These are phyloP conservation scores for Melangyna quadrimaculata DNA, from an alignment of 2,888 invertebrate genomes.

Conservation along the genomic window DNA sequence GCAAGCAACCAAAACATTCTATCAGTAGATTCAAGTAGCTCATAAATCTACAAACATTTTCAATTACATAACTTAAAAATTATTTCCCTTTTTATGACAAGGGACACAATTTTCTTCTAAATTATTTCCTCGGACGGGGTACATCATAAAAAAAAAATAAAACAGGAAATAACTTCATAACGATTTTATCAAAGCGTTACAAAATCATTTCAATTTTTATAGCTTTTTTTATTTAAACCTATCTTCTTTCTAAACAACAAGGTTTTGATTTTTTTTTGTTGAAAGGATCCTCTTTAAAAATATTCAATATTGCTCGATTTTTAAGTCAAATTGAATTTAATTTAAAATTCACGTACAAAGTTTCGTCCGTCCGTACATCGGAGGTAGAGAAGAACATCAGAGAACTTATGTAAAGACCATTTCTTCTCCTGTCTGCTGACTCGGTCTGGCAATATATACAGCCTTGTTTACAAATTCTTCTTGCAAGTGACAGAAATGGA, in stretches of 20 bases:
- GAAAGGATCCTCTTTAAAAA: neutral
- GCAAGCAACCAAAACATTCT: no score
- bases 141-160: neutral
- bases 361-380: neutral
- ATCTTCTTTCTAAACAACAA: neutral
- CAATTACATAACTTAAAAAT: neutral
- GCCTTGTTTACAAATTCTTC: slow-evolving; percentile 48
- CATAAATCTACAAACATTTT: no score
- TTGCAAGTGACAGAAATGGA: slow-evolving; percentile 44
- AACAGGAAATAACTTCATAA: slow-evolving; percentile 8
- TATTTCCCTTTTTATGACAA: neutral
- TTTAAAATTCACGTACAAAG: slow-evolving; percentile 45
- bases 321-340: slow-evolving; percentile 52
- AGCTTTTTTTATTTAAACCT: neutral
- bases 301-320: slow-evolving; percentile 25
- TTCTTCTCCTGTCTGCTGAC: no score
- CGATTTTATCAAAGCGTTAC: slow-evolving; percentile 1
- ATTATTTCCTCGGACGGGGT: neutral
- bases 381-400: neutral
- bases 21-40: no score
- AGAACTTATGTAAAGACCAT: neutral
- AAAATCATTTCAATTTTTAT: neutral
- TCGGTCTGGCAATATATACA: no score
- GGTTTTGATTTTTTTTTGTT: neutral
- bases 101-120: neutral